Evolutionary conservation across 2,113 vertebrate species (phyloP).

Genomic region (Lynx canadensis): DNA sequence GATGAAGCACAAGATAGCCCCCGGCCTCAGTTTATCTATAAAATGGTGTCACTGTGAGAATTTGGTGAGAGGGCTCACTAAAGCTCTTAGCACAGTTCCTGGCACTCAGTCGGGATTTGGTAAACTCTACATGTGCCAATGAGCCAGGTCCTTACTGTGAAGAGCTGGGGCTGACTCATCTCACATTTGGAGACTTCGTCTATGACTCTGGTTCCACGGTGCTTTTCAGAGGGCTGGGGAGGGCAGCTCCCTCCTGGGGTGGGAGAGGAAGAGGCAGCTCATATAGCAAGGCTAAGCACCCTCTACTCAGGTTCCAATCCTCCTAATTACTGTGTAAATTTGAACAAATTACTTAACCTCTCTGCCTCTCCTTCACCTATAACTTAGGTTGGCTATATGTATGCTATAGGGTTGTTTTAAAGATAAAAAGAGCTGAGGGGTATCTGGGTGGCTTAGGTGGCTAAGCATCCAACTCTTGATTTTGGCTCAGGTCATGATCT

Average conservation of each 20-base stretch:
- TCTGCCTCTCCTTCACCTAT: background rate
- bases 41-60: background rate
- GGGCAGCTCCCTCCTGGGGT: no score
- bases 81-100: background rate
- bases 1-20: background rate
- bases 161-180: background rate
- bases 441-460: no score
- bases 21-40: background rate
- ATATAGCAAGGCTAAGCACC: background rate
- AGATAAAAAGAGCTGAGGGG: background rate
- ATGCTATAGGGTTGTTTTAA: background rate
- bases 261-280: background rate
- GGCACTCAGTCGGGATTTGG: background rate
- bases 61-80: background rate
- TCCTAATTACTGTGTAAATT: background rate
- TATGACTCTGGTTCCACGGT: background rate
- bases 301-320: background rate
- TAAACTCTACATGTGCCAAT: background rate
- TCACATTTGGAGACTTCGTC: background rate
- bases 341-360: background rate
- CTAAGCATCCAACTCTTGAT: no score
- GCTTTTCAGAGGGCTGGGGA: background rate
- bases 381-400: background rate
- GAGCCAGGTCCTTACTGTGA: background rate
- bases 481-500: no score